Conservation (phyloP, 2,888 invertebrate species). For the Torymus tubicola region DNA sequence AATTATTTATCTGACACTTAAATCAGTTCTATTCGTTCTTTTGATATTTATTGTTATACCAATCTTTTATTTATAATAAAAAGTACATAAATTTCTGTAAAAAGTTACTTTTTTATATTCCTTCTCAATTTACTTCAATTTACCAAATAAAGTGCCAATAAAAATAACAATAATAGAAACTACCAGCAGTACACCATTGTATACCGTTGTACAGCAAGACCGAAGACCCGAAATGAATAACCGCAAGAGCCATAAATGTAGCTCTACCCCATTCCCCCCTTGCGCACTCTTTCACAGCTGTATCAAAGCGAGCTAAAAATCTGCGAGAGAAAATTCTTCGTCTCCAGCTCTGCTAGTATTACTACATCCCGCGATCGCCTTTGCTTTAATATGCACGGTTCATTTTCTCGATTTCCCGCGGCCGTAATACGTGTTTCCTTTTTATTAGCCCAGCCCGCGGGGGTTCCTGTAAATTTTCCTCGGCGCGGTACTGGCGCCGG, state of each 20-base stretch:
- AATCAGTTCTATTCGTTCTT: no score
- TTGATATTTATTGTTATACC: no score
- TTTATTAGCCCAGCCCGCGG: slow-evolving; percentile 44
- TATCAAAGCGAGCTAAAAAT: slow-evolving; percentile 17
- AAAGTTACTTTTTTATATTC: no score
- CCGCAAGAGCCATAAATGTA: neutral
- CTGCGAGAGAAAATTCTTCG: slow-evolving; percentile 29
- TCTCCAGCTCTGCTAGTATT: neutral
- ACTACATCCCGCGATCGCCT: slow-evolving; percentile 35
- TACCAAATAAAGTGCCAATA: no score
- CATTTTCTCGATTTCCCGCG: slow-evolving; percentile 55
- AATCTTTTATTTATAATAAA: no score
- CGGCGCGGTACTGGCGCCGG: neutral
- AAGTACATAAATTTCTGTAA: no score
- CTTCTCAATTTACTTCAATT: no score
- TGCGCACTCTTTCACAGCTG: neutral
- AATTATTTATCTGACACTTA: no score
- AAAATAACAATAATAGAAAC: no score
- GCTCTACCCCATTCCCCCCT: no score
- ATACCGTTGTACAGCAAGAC: neutral
- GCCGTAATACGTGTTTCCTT: slow-evolving; percentile 53
- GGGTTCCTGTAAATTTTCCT: slow-evolving; percentile 50
- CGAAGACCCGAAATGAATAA: neutral
- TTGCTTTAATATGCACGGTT: slow-evolving; percentile 54
- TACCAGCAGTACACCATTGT: no score